Percentiles rank a stretch among this genome's conserved stretches.
These are phyloP conservation scores for Darevskia nairensis DNA, from an alignment of 2,797 vertebrate species.

Conservation along the genomic window DNA sequence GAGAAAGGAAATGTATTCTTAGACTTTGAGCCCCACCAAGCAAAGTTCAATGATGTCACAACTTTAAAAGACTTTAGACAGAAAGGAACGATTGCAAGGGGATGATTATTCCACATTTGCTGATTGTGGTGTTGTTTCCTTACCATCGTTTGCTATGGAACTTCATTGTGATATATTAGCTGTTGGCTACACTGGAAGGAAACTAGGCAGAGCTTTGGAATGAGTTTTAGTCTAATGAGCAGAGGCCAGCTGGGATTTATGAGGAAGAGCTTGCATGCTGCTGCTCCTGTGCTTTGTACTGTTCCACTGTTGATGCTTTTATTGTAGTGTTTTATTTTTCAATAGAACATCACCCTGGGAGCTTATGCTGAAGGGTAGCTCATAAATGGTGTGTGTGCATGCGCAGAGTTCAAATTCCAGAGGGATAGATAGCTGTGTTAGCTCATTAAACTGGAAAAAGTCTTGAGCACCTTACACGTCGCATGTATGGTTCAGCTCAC, in stretches of 20 bases:
- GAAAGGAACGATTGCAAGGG: neutral
- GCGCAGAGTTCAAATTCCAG: no score
- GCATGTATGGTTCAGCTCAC: no score
- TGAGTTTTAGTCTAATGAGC: neutral
- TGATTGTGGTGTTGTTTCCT: neutral
- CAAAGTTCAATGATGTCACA: constrained; percentile 36
- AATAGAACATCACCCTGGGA: neutral
- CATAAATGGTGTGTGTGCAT: neutral
- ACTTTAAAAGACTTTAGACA: neutral
- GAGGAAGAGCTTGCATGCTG: neutral
- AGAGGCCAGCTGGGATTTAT: neutral
- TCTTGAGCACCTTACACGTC: no score
- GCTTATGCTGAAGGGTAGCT: neutral
- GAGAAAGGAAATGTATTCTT: constrained; percentile 75
- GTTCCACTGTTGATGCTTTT: neutral
- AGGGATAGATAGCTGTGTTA: no score
- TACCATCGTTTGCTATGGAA: neutral
- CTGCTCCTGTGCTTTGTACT: neutral
- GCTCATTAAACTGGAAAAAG: no score
- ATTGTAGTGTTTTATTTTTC: neutral
- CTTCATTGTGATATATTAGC: neutral
- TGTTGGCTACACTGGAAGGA: neutral
- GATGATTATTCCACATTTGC: neutral
- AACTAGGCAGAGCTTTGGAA: neutral
- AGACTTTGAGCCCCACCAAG: constrained; percentile 60